Percentiles rank a stretch among this genome's conserved stretches.
Evolutionary conservation across 2,113 vertebrate genomes (phyloP).

Genomic region (Oophaga pumilio): DNA sequence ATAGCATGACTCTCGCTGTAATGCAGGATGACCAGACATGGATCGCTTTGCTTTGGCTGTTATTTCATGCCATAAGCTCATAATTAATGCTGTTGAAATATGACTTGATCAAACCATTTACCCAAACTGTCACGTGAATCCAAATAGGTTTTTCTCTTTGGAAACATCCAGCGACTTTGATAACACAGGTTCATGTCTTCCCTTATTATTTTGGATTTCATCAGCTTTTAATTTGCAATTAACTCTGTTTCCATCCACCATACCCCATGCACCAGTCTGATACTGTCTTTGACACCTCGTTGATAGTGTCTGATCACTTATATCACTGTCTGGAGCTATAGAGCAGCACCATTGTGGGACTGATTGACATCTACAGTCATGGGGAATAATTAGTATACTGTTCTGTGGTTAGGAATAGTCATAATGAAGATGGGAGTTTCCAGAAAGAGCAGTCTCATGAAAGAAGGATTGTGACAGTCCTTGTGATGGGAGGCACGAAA

Average conservation of each 20-base stretch:
- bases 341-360: background rate
- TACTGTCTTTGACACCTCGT: background rate
- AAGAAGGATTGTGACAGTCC: conserved; percentile 38
- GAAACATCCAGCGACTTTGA: background rate
- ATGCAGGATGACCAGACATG: background rate
- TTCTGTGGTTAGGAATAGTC: background rate
- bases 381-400: conserved; percentile 6
- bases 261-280: too few species aligned
- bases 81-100: background rate
- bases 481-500: background rate
- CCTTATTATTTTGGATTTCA: background rate
- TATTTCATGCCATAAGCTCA: background rate
- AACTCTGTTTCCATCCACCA: background rate
- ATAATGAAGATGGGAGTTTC: conserved; percentile 9
- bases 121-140: background rate
- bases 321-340: background rate
- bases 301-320: background rate
- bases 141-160: background rate
- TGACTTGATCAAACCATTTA: background rate
- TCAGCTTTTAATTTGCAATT: background rate
- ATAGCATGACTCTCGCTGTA: background rate
- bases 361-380: conserved; percentile 33
- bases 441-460: background rate
- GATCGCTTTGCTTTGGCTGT: background rate
- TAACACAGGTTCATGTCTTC: background rate